phyloP scores from a whole-genome alignment of 2,888 invertebrate species.

The Mesodorylaimus sp. region DNA sequence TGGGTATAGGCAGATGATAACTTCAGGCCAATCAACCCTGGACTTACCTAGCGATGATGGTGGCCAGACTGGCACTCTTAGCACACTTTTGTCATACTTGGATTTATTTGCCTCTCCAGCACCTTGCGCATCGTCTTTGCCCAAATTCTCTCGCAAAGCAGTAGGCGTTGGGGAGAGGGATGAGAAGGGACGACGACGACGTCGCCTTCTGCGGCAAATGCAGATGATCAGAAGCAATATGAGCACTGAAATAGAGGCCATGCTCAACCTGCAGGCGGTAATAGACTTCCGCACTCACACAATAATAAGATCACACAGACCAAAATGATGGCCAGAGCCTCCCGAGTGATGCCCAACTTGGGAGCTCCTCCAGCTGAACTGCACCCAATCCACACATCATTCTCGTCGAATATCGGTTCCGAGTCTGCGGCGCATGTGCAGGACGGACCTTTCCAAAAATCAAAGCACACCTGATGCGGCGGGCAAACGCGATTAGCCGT shows the following conservation, averaged over 20 bases:
- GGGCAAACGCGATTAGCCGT: slow-evolving; percentile 55
- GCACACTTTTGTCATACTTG: slow-evolving; percentile 88
- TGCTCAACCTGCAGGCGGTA: neutral
- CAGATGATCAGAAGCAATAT: slow-evolving; percentile 86
- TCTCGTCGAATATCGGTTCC: neutral
- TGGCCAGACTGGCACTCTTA: slow-evolving; percentile 47
- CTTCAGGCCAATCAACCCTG: too few species aligned
- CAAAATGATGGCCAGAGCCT: slow-evolving; percentile 86
- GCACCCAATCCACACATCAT: neutral
- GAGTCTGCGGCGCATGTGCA: slow-evolving; percentile 55
- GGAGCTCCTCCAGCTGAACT: neutral
- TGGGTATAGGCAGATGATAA: too few species aligned
- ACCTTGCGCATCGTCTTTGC: slow-evolving; percentile 96
- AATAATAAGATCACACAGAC: slow-evolving; percentile 78
- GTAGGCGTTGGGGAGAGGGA: too few species aligned
- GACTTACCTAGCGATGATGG: too few species aligned
- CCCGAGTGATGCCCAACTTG: slow-evolving; percentile 74
- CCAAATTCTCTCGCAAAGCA: slow-evolving; percentile 66
- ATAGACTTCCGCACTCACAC: neutral
- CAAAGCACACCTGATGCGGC: slow-evolving; percentile 80
- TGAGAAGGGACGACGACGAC: slow-evolving; percentile 70
- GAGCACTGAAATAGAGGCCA: slow-evolving; percentile 46
- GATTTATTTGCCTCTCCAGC: slow-evolving; percentile 99
- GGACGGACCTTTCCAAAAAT: slow-evolving; percentile 91
- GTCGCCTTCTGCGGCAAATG: too few species aligned